Base-by-base conservation (phyloP, 2,797 vertebrate species). In the Falco novaeseelandiae region DNA sequence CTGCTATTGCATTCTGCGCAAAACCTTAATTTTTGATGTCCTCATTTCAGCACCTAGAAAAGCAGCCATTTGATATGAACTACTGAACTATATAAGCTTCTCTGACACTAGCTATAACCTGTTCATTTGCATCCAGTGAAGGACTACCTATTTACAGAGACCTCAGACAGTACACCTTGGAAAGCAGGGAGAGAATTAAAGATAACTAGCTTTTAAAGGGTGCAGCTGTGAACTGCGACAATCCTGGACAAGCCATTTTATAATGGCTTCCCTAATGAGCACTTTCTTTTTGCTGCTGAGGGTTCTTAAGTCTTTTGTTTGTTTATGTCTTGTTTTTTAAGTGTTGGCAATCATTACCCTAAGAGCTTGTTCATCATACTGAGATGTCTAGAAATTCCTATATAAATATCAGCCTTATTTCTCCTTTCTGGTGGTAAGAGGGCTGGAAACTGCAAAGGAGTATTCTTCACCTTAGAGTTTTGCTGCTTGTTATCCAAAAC, bases 81-180 rank as follows among this genome's bases (percentile, higher is more conserved):
- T 57, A 67, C 26, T 90, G 65, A 74, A 52, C 34, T 52, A 52
- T 49, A 11, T n/a, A 61, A 61, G 29, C 48, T 86, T 76, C 34
- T 83, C 36, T 89, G 83, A 76, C 46, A 63, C 15, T 21, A 71
- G n/a, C 22, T 96, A 19, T 85, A 89, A 62, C 48, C 42, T 84
- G 58, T 44, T 93, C 92, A 96, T 90, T 90, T 95, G 66, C 62
- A 87, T 89, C 22, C 55, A 79, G 54, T 55, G 52, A 74, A 94
- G 49, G 42, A 32, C 15, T 96, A 69, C 32, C 46, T 83, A 23
- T 90, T 96, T 84, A 93, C 20, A 63, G 73, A 51, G 58, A 87
- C 62, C 48, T 69, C 42, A 86, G 40, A 52, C 19, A 81, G 29
- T 20, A 38, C 26, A 7, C 34, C 59, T 73, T 73, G 58, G 38